Evolutionary conservation across 2,113 vertebrate species (phyloP).

Genomic region (Spermophilus dauricus): DNA sequence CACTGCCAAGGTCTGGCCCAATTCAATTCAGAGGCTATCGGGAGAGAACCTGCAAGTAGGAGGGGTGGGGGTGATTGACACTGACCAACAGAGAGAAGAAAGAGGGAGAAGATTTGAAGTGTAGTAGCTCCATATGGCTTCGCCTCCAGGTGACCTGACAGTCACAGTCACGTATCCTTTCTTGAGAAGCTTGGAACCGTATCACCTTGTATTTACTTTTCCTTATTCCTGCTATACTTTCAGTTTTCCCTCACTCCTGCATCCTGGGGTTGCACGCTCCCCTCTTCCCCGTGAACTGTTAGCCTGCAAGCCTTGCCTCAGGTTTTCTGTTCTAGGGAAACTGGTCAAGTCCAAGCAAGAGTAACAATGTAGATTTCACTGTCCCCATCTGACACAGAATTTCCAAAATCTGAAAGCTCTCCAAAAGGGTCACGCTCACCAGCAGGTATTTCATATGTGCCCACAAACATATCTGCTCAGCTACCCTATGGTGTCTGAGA

Average conservation of each 20-base stretch:
- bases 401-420: neutral
- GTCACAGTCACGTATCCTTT: neutral
- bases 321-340: neutral
- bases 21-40: neutral
- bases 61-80: too few relatives aligned
- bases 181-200: neutral
- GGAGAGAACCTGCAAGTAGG: neutral
- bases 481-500: accelerated
- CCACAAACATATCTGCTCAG: neutral
- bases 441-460: neutral
- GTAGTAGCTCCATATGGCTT: accelerated
- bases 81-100: neutral
- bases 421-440: neutral
- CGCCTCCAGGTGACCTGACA: accelerated
- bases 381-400: neutral
- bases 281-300: too few relatives aligned
- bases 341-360: neutral
- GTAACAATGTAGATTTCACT: neutral
- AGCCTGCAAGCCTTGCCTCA: neutral
- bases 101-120: too few relatives aligned
- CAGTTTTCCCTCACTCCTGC: neutral
- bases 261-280: neutral
- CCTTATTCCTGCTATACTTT: neutral
- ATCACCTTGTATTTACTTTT: neutral
- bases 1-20: neutral